These are phyloP conservation scores for Acleris cristana DNA, from an alignment of 2,888 invertebrate species.

Conservation along the genomic window DNA sequence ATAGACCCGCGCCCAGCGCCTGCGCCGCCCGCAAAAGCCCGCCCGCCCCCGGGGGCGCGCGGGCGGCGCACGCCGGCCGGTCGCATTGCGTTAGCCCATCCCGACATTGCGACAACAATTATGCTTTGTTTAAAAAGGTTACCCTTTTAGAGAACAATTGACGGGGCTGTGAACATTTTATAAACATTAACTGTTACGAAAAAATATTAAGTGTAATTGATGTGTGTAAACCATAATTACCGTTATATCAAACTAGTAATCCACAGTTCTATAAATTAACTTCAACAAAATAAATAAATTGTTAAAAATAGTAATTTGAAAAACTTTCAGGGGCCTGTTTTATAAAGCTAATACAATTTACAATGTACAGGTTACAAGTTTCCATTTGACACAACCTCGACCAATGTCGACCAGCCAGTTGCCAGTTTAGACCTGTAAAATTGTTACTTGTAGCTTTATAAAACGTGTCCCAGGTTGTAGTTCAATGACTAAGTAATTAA, in stretches of 20 bases:
- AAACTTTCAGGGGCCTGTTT: too few species aligned
- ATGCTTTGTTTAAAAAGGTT: constrained; percentile 75
- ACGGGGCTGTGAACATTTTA: constrained; percentile 81
- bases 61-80: constrained; percentile 84
- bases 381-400: not conserved
- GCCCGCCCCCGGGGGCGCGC: constrained; percentile 73
- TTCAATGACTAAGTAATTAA: constrained; percentile 4
- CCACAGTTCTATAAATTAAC: too few species aligned
- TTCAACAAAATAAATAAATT: not conserved
- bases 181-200: constrained; percentile 68
- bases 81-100: constrained; percentile 89
- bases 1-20: constrained; percentile 41
- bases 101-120: constrained; percentile 83
- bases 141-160: constrained; percentile 69
- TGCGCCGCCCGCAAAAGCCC: constrained; percentile 63
- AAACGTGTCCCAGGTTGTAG: too few species aligned
- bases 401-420: too few species aligned
- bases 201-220: constrained; percentile 19
- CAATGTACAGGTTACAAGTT: not conserved
- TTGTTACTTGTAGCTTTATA: too few species aligned
- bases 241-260: too few species aligned
- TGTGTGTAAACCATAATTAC: constrained; percentile 8
- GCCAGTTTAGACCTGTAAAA: too few species aligned
- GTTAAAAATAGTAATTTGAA: too few species aligned
- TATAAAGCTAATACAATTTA: too few species aligned